These are phyloP conservation scores for Beaufortia kweichowensis DNA, from an alignment of 2,113 vertebrate species.

Conservation along the genomic window DNA sequence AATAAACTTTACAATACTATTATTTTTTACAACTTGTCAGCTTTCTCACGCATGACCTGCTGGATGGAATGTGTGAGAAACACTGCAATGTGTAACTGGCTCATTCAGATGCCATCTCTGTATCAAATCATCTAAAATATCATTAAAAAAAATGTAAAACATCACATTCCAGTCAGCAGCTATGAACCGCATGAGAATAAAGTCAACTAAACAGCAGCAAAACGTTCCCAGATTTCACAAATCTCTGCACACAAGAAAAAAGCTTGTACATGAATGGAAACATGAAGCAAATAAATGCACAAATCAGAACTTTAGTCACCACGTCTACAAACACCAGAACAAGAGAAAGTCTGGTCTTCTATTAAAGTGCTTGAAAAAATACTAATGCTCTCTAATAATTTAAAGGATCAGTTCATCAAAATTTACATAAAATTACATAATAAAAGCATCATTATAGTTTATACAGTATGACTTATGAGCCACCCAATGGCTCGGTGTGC, in stretches of 20 bases:
- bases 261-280: not conserved
- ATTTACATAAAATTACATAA: not conserved
- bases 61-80: constrained; percentile 7
- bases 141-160: too few relatives aligned
- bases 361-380: constrained; percentile 13
- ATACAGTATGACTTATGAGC: too few relatives aligned
- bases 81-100: not conserved
- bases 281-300: not conserved
- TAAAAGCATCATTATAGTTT: not conserved
- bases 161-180: too few relatives aligned
- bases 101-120: not conserved
- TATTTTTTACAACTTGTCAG: not conserved
- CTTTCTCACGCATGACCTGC: not conserved
- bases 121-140: not conserved
- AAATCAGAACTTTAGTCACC: not conserved
- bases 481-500: too few relatives aligned
- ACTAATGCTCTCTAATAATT: not conserved
- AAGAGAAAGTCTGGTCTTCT: not conserved
- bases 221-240: not conserved
- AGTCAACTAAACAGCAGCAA: not conserved
- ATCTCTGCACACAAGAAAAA: not conserved
- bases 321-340: constrained; percentile 8
- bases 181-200: too few relatives aligned
- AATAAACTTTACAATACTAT: too few relatives aligned
- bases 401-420: not conserved